Evolutionary conservation across 2,113 vertebrate species (phyloP), one percentile per base, ranked within the genome.

Genomic region (Felis chaus): DNA sequence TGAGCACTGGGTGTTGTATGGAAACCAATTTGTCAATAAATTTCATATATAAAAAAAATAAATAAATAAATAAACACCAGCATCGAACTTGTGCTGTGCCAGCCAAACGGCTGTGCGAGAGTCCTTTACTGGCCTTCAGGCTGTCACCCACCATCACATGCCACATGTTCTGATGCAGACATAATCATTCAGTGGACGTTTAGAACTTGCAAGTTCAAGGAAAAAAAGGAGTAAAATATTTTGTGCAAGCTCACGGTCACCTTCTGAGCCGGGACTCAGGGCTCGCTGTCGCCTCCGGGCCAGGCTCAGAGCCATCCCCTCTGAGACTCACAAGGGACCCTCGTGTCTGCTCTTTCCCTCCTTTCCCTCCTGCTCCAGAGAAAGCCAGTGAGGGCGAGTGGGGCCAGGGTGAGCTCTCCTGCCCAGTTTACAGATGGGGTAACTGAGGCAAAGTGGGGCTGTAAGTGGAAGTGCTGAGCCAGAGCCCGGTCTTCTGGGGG

Each of bases 311-410:
- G 16, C 25, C 11, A 19, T 21, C 29, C 29, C 82, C 6, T 12
- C 4, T 7, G n/a, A 45, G 18, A 31, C 63, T 33, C 63, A 23
- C 31, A 7, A 50, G 31, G 16, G 41, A 11, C 39, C 39, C 39
- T 61, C 2, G 8, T 7, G 6, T 1, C 16, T 14, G 10, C 83
- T n/a, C 63, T 48, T 19, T 50, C 63, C 31, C 63, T 83, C 55
- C 63, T 48, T 31, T 50, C 63, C 31, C 63, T 83, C 55, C 63
- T 68, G 82, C 31, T 31, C 63, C 61, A 41, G 82, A 66, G 7
- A 1, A 3, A 48, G 15, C 80, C 55, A n/a, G 31, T 1, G 10
- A 33, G 18, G 15, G 39, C 1, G 25, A 39, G 7, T 0, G 7
- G 80, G 55, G 33, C 68, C 25, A 5, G 16, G 69, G 0, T 12